Evolutionary conservation across 2,888 invertebrate genomes (phyloP).

Genomic region (Colostygia pectinataria): DNA sequence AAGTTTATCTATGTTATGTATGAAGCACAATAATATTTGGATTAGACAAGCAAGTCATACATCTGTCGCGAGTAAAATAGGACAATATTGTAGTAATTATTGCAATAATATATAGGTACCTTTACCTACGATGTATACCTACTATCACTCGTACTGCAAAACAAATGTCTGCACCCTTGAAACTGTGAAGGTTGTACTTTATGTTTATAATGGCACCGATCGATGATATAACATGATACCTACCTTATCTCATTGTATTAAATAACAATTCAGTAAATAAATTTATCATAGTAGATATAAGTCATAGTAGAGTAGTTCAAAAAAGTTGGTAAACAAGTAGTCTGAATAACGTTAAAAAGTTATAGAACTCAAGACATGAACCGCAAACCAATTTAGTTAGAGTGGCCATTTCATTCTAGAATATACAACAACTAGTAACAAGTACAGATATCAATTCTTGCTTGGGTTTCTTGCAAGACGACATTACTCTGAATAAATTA

Average conservation of each 20-base stretch:
- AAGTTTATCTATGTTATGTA: not conserved
- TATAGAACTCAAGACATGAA: no score
- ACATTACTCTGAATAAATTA: not conserved
- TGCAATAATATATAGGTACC: constrained; percentile 16
- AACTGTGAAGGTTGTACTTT: constrained; percentile 46
- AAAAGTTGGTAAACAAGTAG: no score
- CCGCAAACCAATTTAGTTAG: no score
- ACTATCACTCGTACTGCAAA: constrained; percentile 19
- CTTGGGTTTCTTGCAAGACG: no score
- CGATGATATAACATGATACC: constrained; percentile 34
- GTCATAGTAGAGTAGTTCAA: no score
- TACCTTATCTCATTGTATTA: constrained; percentile 18
- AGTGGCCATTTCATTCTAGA: no score
- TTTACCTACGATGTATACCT: no score
- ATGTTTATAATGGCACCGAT: constrained; percentile 35
- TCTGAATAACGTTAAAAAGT: no score
- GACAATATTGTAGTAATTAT: constrained; percentile 14
- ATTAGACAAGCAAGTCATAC: constrained; percentile 16
- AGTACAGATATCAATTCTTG: no score
- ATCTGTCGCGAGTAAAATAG: constrained; percentile 15
- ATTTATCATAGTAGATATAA: no score
- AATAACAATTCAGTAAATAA: constrained; percentile 6
- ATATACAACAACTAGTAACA: no score
- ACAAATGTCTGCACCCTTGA: constrained; percentile 43
- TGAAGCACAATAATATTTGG: constrained; percentile 10